Conservation (phyloP, 2,888 invertebrate genomes). For the Saturnia pavonia region DNA sequence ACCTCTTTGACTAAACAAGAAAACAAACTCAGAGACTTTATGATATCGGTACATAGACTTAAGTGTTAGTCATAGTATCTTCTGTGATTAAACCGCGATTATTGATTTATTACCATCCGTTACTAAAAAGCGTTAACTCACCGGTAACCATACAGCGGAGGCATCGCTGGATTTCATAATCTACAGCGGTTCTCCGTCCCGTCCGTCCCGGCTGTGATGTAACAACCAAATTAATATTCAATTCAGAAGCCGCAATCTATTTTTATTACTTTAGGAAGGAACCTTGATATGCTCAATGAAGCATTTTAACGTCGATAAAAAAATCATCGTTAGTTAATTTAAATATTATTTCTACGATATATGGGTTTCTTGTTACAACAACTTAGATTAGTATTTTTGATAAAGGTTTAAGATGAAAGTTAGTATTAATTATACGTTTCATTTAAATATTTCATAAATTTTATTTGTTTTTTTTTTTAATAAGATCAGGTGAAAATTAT, state of each 20-base stretch:
- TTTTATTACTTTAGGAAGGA: slow-evolving; percentile 35
- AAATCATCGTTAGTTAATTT: slow-evolving; percentile 21
- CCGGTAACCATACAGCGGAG: slow-evolving; percentile 33
- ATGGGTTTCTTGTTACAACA: slow-evolving; percentile 13
- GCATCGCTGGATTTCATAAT: slow-evolving; percentile 28
- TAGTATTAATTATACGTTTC: not conserved
- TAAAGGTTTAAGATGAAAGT: slow-evolving; percentile 1
- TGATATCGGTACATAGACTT: not conserved
- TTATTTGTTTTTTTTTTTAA: too few species aligned
- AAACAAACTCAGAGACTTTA: not conserved
- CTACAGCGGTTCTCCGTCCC: slow-evolving; percentile 6
- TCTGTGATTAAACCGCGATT: slow-evolving; percentile 65
- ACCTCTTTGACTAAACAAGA: not conserved
- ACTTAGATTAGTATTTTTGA: slow-evolving; percentile 1
- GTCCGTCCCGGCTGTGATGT: slow-evolving; percentile 22
- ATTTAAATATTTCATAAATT: not conserved
- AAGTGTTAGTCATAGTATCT: slow-evolving; percentile 40
- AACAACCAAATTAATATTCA: slow-evolving; percentile 33
- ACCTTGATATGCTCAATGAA: slow-evolving; percentile 24
- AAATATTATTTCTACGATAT: slow-evolving; percentile 13
- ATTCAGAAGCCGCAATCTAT: slow-evolving; percentile 37
- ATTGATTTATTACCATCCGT: slow-evolving; percentile 68
- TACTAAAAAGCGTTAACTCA: slow-evolving; percentile 55
- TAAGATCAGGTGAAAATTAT: not conserved
- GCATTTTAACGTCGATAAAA: slow-evolving; percentile 22